phyloP scores from a whole-genome alignment of 2,888 invertebrate species.

The Elmis aenea region DNA sequence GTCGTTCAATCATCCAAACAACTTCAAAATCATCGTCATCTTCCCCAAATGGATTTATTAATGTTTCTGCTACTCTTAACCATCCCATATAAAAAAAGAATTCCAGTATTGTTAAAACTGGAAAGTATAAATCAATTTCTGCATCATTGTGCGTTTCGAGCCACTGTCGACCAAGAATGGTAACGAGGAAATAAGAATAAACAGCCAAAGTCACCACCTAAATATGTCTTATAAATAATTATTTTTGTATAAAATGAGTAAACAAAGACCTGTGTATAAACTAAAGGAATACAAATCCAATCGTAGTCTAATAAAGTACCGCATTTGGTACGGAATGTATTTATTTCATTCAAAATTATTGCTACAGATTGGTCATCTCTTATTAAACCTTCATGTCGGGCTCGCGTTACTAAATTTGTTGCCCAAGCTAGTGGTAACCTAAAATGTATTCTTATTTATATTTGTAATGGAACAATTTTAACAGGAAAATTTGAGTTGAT shows the following conservation, averaged over 20 bases:
- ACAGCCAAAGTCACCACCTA: conserved; percentile 81
- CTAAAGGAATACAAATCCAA: conserved; percentile 72
- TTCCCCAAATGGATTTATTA: conserved; percentile 87
- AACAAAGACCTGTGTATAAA: conserved; percentile 65
- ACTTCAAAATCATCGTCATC: conserved; percentile 89
- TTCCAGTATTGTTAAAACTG: conserved; percentile 81
- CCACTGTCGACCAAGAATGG: conserved; percentile 86
- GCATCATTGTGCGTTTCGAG: conserved; percentile 48
- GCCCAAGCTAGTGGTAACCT: conserved; percentile 86
- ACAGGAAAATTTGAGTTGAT: too few species aligned
- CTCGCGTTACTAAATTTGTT: conserved; percentile 77
- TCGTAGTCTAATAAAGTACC: conserved; percentile 71
- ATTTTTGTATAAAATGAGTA: background rate
- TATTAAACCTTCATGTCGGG: conserved; percentile 79
- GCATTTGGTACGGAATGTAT: conserved; percentile 72
- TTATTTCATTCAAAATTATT: conserved; percentile 78
- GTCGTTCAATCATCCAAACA: conserved; percentile 87
- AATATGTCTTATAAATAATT: conserved; percentile 45
- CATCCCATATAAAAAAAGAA: conserved; percentile 86
- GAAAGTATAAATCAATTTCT: conserved; percentile 77
- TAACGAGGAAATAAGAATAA: conserved; percentile 83
- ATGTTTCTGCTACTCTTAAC: conserved; percentile 83
- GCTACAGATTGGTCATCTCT: conserved; percentile 84
- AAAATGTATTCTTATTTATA: too few species aligned
- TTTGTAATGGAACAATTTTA: conserved; percentile 1